These are phyloP conservation scores for Apocheima hispidaria DNA, from an alignment of 2,888 invertebrate genomes.

Conservation along the genomic window DNA sequence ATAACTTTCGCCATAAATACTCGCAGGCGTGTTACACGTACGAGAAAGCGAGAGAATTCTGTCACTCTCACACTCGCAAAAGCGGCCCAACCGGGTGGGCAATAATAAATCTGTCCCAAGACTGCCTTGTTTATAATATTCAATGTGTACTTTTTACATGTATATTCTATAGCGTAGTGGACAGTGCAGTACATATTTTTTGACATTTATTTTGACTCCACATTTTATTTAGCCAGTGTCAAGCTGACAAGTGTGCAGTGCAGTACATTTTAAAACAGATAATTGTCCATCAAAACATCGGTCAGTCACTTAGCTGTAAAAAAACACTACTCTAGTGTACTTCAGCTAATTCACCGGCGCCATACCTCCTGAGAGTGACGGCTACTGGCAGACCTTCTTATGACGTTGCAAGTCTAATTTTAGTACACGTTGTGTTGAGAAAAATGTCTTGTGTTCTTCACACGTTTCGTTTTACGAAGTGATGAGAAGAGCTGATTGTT, in stretches of 20 bases:
- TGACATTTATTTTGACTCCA: too few species aligned
- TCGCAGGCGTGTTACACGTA: too few species aligned
- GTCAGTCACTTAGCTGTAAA: conserved; percentile 24
- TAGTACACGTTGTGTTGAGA: conserved; percentile 15
- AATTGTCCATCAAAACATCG: conserved; percentile 16
- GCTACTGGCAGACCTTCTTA: conserved; percentile 17
- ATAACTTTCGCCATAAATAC: too few species aligned
- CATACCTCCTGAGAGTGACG: conserved; percentile 24
- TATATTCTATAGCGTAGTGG: too few species aligned
- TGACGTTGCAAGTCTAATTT: conserved; percentile 22
- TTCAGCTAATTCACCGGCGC: conserved; percentile 23
- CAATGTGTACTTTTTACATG: too few species aligned
- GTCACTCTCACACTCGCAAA: too few species aligned
- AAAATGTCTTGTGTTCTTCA: conserved; percentile 3
- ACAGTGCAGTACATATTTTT: too few species aligned
- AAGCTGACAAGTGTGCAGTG: background rate
- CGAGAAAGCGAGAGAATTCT: too few species aligned
- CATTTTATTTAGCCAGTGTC: too few species aligned
- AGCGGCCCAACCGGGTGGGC: too few species aligned
- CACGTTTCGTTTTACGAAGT: conserved; percentile 8
- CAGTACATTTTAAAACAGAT: background rate
- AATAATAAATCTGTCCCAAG: too few species aligned
- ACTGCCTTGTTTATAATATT: too few species aligned
- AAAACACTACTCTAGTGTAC: conserved; percentile 5
- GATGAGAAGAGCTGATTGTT: background rate